phyloP scores from a whole-genome alignment of 2,113 vertebrate genomes.

The Coturnix japonica region DNA sequence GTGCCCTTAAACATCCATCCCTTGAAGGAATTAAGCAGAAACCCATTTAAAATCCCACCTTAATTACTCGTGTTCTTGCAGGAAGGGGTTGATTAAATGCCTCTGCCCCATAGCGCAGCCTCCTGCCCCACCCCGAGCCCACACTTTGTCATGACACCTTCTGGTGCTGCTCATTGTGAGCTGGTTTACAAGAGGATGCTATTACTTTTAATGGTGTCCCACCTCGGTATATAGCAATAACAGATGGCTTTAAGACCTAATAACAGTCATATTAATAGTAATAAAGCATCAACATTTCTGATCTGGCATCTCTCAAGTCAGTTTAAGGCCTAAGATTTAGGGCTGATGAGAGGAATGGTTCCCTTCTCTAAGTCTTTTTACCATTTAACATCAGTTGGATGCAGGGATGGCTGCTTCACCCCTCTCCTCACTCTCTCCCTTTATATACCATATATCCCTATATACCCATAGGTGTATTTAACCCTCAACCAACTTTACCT shows the following conservation, averaged over 20 bases:
- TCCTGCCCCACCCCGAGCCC: not conserved
- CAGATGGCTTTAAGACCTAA: no score
- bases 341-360: rapidly evolving
- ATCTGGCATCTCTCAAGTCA: not conserved
- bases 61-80: rapidly evolving
- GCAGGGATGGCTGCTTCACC: no score
- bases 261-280: no score
- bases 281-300: not conserved
- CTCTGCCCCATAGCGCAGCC: rapidly evolving
- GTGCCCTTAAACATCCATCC: not conserved
- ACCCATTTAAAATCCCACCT: not conserved
- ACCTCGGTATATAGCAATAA: no score
- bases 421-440: not conserved
- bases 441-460: no score
- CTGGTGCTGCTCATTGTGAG: rapidly evolving
- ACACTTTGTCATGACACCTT: rapidly evolving
- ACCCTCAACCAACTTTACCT: not conserved
- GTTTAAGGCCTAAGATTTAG: not conserved
- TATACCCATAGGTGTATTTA: not conserved
- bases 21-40: not conserved
- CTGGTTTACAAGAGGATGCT: not conserved
- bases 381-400: no score
- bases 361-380: not conserved
- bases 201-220: not conserved
- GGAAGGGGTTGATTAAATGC: rapidly evolving